phyloP scores from a whole-genome alignment of 1,140 invertebrate species.

The Papilio aristodemus region DNA sequence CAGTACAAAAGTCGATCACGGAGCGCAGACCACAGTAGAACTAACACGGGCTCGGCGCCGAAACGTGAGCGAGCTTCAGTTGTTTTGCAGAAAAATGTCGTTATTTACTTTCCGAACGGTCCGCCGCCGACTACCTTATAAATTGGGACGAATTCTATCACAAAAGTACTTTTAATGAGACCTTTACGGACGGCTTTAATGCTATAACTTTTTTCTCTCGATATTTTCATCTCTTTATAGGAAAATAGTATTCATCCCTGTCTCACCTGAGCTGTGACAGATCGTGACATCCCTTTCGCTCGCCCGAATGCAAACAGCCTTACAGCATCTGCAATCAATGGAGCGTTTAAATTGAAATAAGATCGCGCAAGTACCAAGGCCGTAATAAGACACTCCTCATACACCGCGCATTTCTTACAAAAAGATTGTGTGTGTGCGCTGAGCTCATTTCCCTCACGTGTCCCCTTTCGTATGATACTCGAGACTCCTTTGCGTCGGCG shows the following conservation, averaged over 20 bases:
- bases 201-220: slow-evolving; percentile 70
- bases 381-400: slow-evolving; percentile 60
- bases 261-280: slow-evolving; percentile 37
- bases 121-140: slow-evolving; percentile 68
- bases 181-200: slow-evolving; percentile 71
- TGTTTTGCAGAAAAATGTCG: slow-evolving; percentile 62
- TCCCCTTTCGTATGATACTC: slow-evolving; percentile 30
- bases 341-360: slow-evolving; percentile 77
- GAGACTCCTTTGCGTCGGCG: slow-evolving; percentile 29
- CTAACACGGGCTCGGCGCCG: slow-evolving; percentile 40
- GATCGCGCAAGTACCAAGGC: slow-evolving; percentile 65
- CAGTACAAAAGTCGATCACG: slow-evolving; percentile 27
- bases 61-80: slow-evolving; percentile 42
- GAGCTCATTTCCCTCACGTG: slow-evolving; percentile 39
- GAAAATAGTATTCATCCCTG: slow-evolving; percentile 56
- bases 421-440: slow-evolving; percentile 45
- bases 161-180: slow-evolving; percentile 78
- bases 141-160: slow-evolving; percentile 73
- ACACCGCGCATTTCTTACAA: slow-evolving; percentile 44
- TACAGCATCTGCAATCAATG: slow-evolving; percentile 75
- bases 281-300: slow-evolving; percentile 48
- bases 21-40: slow-evolving; percentile 32
- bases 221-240: slow-evolving; percentile 69
- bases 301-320: slow-evolving; percentile 59
- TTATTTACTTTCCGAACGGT: slow-evolving; percentile 71